phyloP scores from a whole-genome alignment of 2,888 invertebrate species.

The Tetheella fluctuosa region DNA sequence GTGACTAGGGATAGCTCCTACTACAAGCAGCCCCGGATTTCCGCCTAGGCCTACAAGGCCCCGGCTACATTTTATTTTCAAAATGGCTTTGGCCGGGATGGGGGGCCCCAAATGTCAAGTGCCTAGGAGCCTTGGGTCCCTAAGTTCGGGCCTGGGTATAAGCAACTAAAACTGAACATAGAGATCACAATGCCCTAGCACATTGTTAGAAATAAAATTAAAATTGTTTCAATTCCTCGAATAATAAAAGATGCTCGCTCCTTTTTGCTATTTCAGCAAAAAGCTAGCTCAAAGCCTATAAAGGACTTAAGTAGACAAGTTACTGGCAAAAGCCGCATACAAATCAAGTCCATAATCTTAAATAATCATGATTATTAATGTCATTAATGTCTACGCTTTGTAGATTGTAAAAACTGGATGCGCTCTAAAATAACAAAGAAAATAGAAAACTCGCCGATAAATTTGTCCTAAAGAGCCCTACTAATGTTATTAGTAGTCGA shows the following conservation, averaged over 20 bases:
- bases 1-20: too few relatives aligned
- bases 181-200: background rate
- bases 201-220: background rate
- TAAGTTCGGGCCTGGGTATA: too few relatives aligned
- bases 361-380: background rate
- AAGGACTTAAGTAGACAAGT: background rate
- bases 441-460: background rate
- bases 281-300: background rate
- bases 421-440: background rate
- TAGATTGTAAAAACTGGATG: background rate
- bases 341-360: constrained; percentile 6
- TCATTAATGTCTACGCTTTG: background rate
- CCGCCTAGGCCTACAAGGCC: too few relatives aligned
- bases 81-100: too few relatives aligned
- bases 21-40: too few relatives aligned
- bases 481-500: background rate
- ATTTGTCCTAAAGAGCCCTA: background rate
- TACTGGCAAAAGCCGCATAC: background rate
- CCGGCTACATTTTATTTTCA: too few relatives aligned
- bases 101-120: too few relatives aligned
- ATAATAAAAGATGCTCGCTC: background rate
- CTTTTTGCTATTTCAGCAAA: background rate
- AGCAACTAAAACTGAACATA: too few relatives aligned
- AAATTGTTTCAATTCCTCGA: background rate
- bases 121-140: too few relatives aligned